Evolutionary conservation across 2,113 vertebrate species (phyloP).

Genomic region (Gadus macrocephalus): DNA sequence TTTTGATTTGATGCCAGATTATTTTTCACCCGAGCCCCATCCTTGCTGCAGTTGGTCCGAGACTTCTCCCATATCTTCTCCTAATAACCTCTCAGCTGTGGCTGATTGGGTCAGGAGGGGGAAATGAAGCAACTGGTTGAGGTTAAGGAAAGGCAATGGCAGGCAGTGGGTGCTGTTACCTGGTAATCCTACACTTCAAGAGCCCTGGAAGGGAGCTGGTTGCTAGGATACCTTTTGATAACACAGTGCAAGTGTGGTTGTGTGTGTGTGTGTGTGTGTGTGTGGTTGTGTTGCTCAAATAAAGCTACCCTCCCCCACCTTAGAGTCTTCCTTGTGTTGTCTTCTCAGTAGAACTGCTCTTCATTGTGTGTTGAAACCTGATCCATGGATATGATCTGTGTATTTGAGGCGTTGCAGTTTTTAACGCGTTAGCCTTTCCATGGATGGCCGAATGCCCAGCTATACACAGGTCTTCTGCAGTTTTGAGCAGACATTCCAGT

Average conservation of each 20-base stretch:
- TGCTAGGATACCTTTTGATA: slow-evolving; percentile 72
- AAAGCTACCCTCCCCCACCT: slow-evolving; percentile 38
- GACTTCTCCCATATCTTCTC: too few relatives aligned
- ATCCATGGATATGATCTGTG: neutral
- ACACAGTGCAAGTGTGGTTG: slow-evolving; percentile 41
- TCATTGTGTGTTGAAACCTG: neutral
- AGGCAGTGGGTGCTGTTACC: slow-evolving; percentile 52
- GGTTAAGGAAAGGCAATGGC: slow-evolving; percentile 31
- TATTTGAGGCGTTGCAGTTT: too few relatives aligned
- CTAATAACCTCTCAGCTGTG: neutral
- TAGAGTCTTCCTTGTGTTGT: neutral
- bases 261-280: slow-evolving; percentile 7
- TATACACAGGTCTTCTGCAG: too few relatives aligned
- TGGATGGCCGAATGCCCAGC: neutral
- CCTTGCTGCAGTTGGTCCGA: too few relatives aligned
- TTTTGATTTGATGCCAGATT: too few relatives aligned
- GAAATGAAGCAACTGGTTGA: slow-evolving; percentile 30
- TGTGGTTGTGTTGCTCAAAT: slow-evolving; percentile 10
- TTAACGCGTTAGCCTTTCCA: neutral
- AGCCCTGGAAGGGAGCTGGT: slow-evolving; percentile 51
- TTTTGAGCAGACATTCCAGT: neutral
- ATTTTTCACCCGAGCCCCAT: too few relatives aligned
- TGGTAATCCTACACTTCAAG: slow-evolving; percentile 58
- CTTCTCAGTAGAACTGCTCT: neutral
- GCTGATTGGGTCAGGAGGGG: slow-evolving; percentile 18